Evolutionary conservation across 1,140 invertebrate species (phyloP).

Genomic region (Pomacea maculata): DNA sequence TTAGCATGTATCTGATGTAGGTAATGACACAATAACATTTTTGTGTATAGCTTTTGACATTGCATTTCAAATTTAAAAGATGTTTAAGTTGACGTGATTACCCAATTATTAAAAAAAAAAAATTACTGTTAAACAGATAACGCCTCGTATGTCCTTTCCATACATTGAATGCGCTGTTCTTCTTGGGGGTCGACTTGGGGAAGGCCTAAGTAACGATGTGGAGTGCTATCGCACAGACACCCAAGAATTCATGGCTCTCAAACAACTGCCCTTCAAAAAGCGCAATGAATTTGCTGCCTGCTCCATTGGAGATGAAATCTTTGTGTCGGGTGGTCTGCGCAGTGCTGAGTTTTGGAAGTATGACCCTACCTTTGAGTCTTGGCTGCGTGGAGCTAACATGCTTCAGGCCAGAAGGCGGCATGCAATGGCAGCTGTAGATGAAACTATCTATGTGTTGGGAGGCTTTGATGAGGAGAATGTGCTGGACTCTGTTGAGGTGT

Average conservation of each 20-base stretch:
- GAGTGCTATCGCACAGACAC: constrained; percentile 55
- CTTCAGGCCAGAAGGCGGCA: constrained; percentile 55
- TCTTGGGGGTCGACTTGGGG: constrained; percentile 52
- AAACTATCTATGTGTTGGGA: constrained; percentile 55
- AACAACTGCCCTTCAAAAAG: constrained; percentile 58
- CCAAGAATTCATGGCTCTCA: constrained; percentile 50
- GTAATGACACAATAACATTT: too few species aligned
- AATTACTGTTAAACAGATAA: constrained; percentile 32
- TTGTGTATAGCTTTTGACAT: too few species aligned
- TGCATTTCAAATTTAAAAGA: too few species aligned
- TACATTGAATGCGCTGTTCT: constrained; percentile 53
- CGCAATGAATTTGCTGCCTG: constrained; percentile 59
- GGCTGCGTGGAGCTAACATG: constrained; percentile 53
- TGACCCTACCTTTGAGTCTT: constrained; percentile 56
- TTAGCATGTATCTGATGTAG: too few species aligned
- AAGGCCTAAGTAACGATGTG: constrained; percentile 60
- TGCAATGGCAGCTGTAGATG: constrained; percentile 58
- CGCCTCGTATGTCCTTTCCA: constrained; percentile 51
- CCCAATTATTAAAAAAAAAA: too few species aligned
- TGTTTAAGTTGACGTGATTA: too few species aligned
- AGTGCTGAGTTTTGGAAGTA: constrained; percentile 62
- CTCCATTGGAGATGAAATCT: constrained; percentile 57
- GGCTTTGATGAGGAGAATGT: constrained; percentile 61
- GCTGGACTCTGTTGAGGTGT: constrained; percentile 54
- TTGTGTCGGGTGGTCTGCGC: constrained; percentile 56